These are phyloP conservation scores for Notothenia rossii DNA, from an alignment of 2,113 vertebrate genomes.

Conservation along the genomic window DNA sequence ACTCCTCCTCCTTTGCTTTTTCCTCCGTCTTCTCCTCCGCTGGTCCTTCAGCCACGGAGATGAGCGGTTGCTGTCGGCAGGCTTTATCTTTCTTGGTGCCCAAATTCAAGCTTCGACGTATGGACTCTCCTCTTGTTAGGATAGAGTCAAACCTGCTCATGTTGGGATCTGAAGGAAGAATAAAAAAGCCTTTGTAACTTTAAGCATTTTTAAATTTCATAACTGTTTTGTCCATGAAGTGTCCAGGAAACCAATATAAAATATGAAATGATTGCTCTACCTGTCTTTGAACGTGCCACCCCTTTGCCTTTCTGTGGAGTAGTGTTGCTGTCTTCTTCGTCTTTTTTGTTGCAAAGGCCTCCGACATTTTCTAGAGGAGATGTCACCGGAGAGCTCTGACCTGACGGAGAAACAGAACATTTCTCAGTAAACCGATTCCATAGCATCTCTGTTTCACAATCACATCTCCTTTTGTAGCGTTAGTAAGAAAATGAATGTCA, in stretches of 20 bases:
- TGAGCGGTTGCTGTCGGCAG: not conserved
- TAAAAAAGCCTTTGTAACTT: not conserved
- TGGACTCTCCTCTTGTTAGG: conserved; percentile 20
- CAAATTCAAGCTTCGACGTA: conserved; percentile 49
- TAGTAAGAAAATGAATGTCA: not conserved
- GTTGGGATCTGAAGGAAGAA: conserved; percentile 56
- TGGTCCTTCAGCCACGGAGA: not conserved
- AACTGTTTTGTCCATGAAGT: too few relatives aligned
- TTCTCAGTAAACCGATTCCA: not conserved
- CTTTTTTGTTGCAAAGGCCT: conserved; percentile 34
- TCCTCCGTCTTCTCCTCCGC: conserved; percentile 6
- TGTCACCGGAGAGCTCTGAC: conserved; percentile 34
- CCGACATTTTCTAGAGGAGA: conserved; percentile 35
- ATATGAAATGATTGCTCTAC: conserved; percentile 23
- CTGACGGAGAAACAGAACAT: conserved; percentile 16
- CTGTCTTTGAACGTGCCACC: conserved; percentile 59
- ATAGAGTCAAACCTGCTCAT: not conserved
- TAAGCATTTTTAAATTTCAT: too few relatives aligned
- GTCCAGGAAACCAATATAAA: not conserved
- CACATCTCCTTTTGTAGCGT: not conserved
- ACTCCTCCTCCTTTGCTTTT: conserved; percentile 18
- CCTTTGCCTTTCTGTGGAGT: rapidly evolving
- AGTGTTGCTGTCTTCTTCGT: not conserved
- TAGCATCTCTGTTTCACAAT: conserved; percentile 12
- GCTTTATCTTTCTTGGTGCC: conserved; percentile 45